Evolutionary conservation across 2,797 vertebrate genomes (phyloP), one percentile per base, ranked within the genome.

Genomic region (Bryconaethiops microstoma): DNA sequence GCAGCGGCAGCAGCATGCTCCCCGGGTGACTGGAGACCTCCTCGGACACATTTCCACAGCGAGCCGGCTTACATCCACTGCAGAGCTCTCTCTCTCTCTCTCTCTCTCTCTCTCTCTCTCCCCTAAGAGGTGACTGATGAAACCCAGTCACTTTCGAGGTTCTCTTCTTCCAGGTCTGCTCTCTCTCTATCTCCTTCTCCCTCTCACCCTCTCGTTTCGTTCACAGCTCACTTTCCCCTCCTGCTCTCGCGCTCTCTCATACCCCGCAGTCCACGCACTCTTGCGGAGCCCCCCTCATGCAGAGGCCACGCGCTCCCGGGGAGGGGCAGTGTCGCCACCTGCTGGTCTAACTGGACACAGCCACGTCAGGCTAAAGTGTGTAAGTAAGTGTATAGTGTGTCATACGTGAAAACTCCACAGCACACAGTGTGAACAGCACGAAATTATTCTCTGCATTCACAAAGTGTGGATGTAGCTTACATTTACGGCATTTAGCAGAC

Each of bases 31-130:
- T 80, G 91, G 88, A 87, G 83, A 83, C 91, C 90, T 84, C 82
- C 48, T 89, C 84, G 88, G 87, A 92, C 92, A 91, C 94, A 94
- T 95, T 92, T 92, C 93, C 92, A 88, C 89, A 87, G 88, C 82
- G 60, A 21, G 78, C 35, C 70, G 89, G 79, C 86, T 89, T 90
- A 93, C 93, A 94, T 93, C 94, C 94, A 94, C 90, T 84, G 59
- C 29, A 85, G 81, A 65, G 35, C 35, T 35, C 35, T 35, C 35
- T 35, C 4, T 35, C 35, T 35, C 35, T 35, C 4, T 35, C 4
- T 35, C 71, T 52, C 45, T 48, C 45, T 48, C 35, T 35, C 35
- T 35, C 4, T 35, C 4, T 35, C 71, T 52, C 45, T 48, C 45
- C 12, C 71, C 55, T 60, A 50, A 63, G 67, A 40, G 59, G n/a